Base-by-base conservation (phyloP, 2,113 vertebrate genomes). In the Cnemophilus loriae region DNA sequence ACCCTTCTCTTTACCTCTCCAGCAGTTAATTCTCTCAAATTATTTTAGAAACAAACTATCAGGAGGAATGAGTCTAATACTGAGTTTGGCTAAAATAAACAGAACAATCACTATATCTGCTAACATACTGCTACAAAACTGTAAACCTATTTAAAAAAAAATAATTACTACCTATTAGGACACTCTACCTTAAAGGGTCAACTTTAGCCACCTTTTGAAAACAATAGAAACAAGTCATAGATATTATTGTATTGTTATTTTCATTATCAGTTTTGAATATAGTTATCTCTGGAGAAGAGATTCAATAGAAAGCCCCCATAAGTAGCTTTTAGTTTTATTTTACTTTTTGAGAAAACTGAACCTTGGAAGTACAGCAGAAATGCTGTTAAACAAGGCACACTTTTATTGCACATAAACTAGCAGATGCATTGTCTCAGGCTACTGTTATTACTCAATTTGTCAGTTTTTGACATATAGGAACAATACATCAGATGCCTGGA, bases 11-110 rank as follows among this genome's bases (percentile, higher is more conserved):
- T 41, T 57, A 87, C 59, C 46, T 73, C 50, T 7, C 17, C 1
- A 67, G 50, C 28, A 89, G 68, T 70, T 74, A 87, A 84, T 70
- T 74, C 63, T 53, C 39, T 53, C 46, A 84, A 89, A 77, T 84
- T 77, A 95, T 91, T 94, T 92, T 61, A 70, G 60, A 86, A 84
- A 60, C 32, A 75, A 87, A 49, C 57, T 47, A 65, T 28, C 41
- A 80, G 49, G 26, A 76, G 21, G 33, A 95, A 90, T 30, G 26
- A 82, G 42, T 53, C 65, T 55, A 73, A 61, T 35, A 88, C n/a
- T 6, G 18, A 73, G 26, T 77, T 49, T 57, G 64, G 50, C 55
- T 77, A 69, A 90, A 75, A 83, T 26, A 82, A 91, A 75, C 42
- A 50, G n/a, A 92, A 55, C 24, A 52, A 77, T 46, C 41, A 46